phyloP scores from a whole-genome alignment of 2,113 vertebrate species.

The Carassius auratus region DNA sequence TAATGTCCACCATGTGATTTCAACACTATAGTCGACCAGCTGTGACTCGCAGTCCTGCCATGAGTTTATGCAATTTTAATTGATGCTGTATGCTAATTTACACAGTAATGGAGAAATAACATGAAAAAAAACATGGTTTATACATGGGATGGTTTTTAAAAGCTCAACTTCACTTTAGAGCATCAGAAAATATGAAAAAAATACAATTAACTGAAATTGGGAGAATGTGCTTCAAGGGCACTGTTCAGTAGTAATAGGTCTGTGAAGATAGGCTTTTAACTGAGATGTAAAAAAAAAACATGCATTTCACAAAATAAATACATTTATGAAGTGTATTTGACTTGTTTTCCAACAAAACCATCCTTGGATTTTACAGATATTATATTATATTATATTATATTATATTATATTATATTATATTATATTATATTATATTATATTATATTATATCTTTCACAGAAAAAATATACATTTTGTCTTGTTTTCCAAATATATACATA shows the following conservation, averaged over 20 bases:
- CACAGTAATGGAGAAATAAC: background rate
- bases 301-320: too few relatives aligned
- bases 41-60: background rate
- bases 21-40: background rate
- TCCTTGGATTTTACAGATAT: too few relatives aligned
- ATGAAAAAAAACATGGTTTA: background rate
- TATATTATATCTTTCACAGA: too few relatives aligned
- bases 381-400: background rate
- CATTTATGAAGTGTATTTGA: too few relatives aligned
- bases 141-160: background rate
- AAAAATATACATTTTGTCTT: background rate
- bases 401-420: too few relatives aligned
- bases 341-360: too few relatives aligned
- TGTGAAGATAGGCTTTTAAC: background rate
- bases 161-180: background rate
- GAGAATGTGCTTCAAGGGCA: background rate
- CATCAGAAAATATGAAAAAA: background rate
- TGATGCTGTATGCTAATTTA: background rate
- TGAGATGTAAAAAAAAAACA: background rate
- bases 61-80: conserved; percentile 24
- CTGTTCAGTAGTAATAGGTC: background rate
- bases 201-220: background rate
- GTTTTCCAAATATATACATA: too few relatives aligned
- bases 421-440: too few relatives aligned
- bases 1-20: conserved; percentile 3